A percentile compares a stretch with the other conserved stretches of the same genome.
These are phyloP conservation scores for Palythoa grandiflora DNA, from an alignment of 92 coral and sea anemone genomes.

Conservation along the genomic window DNA sequence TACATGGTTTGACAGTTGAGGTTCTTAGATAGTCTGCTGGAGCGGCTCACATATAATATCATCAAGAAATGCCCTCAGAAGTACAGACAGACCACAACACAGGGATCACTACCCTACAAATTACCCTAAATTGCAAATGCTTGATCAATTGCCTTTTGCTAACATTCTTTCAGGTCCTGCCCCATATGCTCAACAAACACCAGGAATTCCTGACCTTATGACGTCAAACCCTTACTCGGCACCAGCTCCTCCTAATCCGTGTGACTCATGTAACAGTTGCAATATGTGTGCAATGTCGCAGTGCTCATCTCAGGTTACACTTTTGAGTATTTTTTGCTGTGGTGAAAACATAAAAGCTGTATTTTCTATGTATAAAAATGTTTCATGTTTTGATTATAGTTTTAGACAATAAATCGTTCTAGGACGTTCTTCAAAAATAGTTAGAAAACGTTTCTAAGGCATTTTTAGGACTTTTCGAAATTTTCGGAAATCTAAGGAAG, in stretches of 20 bases:
- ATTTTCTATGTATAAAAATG: not conserved
- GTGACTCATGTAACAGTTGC: conserved; percentile 34
- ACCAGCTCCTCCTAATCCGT: conserved; percentile 20
- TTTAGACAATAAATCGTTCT: too few species aligned
- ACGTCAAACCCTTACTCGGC: conserved; percentile 20
- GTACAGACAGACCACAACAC: too few species aligned
- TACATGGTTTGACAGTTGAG: too few species aligned
- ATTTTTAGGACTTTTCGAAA: too few species aligned
- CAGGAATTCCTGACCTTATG: conserved; percentile 32
- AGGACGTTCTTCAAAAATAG: too few species aligned
- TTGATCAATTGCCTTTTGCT: not conserved
- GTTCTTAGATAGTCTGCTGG: too few species aligned
- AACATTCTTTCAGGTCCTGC: not conserved
- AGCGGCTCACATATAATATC: too few species aligned
- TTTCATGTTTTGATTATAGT: not conserved
- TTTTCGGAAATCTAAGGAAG: too few species aligned
- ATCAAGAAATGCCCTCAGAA: too few species aligned
- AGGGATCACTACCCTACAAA: too few species aligned
- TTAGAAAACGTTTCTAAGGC: too few species aligned
- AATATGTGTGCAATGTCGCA: conserved; percentile 30
- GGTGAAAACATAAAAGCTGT: not conserved
- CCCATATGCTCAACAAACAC: conserved; percentile 22
- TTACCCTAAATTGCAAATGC: not conserved
- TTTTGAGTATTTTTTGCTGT: not conserved
- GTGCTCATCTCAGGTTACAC: conserved; percentile 23